Percentiles rank a stretch among this genome's conserved stretches.
Conservation (phyloP, 2,797 vertebrate genomes). For the Ataeniobius toweri region DNA sequence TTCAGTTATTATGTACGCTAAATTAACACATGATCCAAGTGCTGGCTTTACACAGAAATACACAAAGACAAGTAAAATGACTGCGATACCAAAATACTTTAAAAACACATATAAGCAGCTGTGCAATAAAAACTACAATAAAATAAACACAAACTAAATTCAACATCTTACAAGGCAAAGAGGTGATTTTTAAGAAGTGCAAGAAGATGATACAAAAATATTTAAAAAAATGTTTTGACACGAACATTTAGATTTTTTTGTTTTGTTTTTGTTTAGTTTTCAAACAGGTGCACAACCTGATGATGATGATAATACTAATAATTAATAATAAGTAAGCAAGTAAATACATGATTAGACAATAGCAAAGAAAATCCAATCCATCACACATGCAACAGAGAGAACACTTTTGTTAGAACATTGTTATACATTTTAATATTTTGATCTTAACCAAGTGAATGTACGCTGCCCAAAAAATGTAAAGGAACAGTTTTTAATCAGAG, state of each 20-base stretch:
- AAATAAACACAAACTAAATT: not conserved
- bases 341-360: not conserved
- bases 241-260: not conserved
- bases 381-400: not conserved
- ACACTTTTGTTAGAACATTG: not conserved
- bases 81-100: not conserved
- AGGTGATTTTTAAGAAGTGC: not conserved
- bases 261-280: not conserved
- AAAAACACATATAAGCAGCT: not conserved
- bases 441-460: not conserved
- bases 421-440: not conserved
- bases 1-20: no score
- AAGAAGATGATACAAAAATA: not conserved
- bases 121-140: not conserved
- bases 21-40: no score
- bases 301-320: not conserved
- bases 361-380: not conserved
- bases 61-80: not conserved
- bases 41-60: not conserved
- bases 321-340: not conserved
- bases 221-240: not conserved
- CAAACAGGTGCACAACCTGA: not conserved
- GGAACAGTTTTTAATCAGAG: no score
- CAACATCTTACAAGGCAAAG: not conserved
- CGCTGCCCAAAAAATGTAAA: no score